Evolutionary conservation across 2,888 invertebrate species (phyloP), one percentile per base, ranked within the genome.

Genomic region (Buathra laborator): DNA sequence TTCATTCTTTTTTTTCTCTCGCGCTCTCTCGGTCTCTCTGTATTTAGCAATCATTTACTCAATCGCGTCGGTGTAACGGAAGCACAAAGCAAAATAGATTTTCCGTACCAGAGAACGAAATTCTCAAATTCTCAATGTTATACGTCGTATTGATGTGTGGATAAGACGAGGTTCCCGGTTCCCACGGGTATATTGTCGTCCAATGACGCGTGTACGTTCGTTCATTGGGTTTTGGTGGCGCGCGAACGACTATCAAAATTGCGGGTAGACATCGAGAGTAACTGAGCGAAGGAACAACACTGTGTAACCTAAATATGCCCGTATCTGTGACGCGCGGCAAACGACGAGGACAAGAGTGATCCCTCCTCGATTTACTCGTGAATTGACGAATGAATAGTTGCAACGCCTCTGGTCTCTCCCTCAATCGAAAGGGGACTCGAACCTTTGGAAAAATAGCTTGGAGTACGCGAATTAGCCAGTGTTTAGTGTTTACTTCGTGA

Each of bases 121-220:
- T 32, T 46, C 48, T 66, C 66, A 16, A 10, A 66, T 70, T n/a
- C 16, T 75, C 19, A 46, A 66, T 48, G 75, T 6, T 29, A 44
- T 9, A 44, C 19, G 10, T 64, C 43, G 43, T 51, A 79, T 66
- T 59, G 70, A 67, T 16, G 56, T 32, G 70, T 68, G 59, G 74
- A 83, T 80, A 71, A 67, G 62, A 32, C 66, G 67, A 44, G 6
- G 24, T 48, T 48, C 19, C 2, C 9, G 0, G 48, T 87, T 91
- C 90, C 90, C 91, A 92, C 91, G 92, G 92, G 92, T 90, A 89
- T 90, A 92, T 92, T 92, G 92, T 92, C 88, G 84, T 88, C 84
- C 87, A 87, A 89, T 89, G 87, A 77, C 44, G 44, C 24, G 19
- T 24, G 29, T 29, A 3, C n/a, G 67, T 44, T 5, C 43, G 10